Percentiles rank a stretch among this genome's conserved stretches.
These are phyloP conservation scores for Platichthys flesus DNA, from an alignment of 2,113 vertebrate species.

Conservation along the genomic window DNA sequence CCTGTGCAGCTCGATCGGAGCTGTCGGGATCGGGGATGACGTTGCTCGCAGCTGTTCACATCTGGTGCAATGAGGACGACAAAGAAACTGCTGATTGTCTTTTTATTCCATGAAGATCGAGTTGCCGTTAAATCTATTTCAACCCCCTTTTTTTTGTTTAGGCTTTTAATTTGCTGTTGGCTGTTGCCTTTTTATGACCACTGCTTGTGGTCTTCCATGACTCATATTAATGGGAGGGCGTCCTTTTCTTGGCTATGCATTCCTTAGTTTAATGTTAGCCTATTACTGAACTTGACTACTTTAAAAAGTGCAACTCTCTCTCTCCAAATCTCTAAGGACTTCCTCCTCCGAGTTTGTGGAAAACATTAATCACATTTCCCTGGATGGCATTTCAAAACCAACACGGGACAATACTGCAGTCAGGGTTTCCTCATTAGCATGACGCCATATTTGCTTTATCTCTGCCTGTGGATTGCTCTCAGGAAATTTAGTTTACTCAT, in stretches of 20 bases:
- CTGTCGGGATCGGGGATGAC: slow-evolving; percentile 23
- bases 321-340: slow-evolving; percentile 33
- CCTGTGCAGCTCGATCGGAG: background rate
- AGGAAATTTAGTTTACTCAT: background rate
- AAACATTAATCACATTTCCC: slow-evolving; percentile 76
- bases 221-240: slow-evolving; percentile 64
- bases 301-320: slow-evolving; percentile 50
- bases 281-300: slow-evolving; percentile 56
- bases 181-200: slow-evolving; percentile 62
- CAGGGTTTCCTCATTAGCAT: slow-evolving; percentile 21
- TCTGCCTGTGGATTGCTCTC: slow-evolving; percentile 1
- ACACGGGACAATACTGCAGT: slow-evolving; percentile 39
- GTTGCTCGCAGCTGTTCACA: slow-evolving; percentile 6
- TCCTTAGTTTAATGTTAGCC: slow-evolving; percentile 53
- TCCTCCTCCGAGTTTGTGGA: slow-evolving; percentile 67
- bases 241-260: slow-evolving; percentile 50
- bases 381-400: slow-evolving; percentile 57
- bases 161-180: slow-evolving; percentile 30
- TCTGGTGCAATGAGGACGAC: slow-evolving; percentile 11
- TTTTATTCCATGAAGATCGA: background rate
- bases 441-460: slow-evolving; percentile 24
- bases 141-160: background rate
- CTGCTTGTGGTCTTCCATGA: slow-evolving; percentile 73
- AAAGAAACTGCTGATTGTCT: background rate
- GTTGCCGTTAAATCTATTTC: slow-evolving; percentile 6